A percentile compares a stretch with the other conserved stretches of the same genome.
Conservation (phyloP, 2,797 vertebrate species). For the Sebastes vulpes region DNA sequence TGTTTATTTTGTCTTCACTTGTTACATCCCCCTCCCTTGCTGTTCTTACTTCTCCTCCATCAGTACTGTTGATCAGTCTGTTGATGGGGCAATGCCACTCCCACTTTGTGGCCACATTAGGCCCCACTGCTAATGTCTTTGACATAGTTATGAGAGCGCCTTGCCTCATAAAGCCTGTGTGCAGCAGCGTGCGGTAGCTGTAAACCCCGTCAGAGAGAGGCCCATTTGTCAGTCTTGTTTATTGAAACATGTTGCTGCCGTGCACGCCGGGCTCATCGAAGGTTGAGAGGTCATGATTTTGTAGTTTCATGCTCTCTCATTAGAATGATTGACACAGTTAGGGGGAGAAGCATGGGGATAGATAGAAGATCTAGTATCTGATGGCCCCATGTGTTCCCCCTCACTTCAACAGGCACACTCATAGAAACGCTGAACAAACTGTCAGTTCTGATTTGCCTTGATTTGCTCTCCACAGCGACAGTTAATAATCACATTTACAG, state of each 20-base stretch:
- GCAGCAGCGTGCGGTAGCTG: constrained; percentile 19
- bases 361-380: neutral
- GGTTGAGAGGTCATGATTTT: constrained; percentile 30
- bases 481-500: constrained; percentile 53
- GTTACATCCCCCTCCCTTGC: constrained; percentile 25
- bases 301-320: constrained; percentile 14
- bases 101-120: constrained; percentile 46
- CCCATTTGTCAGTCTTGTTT: constrained; percentile 39
- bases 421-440: constrained; percentile 31
- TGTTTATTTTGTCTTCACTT: constrained; percentile 29
- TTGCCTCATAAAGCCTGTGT: constrained; percentile 41
- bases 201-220: constrained; percentile 23
- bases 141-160: constrained; percentile 41
- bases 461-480: constrained; percentile 26
- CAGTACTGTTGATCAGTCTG: neutral
- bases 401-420: constrained; percentile 33
- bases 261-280: neutral
- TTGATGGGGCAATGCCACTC: constrained; percentile 10
- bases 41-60: neutral
- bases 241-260: constrained; percentile 3
- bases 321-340: constrained; percentile 29
- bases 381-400: constrained; percentile 12
- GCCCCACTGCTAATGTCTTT: constrained; percentile 43
- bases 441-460: constrained; percentile 53
- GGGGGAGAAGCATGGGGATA: neutral